Evolutionary conservation across 2,113 vertebrate species (phyloP).

Genomic region (Barbus barbus): DNA sequence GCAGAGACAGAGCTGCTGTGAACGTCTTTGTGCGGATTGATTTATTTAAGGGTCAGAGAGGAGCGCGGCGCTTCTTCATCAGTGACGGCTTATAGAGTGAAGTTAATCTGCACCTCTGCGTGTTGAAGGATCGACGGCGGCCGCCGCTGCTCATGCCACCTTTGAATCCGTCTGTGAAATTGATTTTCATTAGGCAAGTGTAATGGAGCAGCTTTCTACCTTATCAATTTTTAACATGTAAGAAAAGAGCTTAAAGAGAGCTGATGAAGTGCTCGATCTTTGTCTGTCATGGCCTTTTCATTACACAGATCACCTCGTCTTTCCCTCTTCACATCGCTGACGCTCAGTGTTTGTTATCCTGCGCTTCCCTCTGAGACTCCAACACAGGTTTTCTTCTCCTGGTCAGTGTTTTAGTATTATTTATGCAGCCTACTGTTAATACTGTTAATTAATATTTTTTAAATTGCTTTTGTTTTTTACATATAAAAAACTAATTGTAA

Average conservation of each 20-base stretch:
- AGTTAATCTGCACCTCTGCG: constrained; percentile 12
- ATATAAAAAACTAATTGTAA: too few relatives aligned
- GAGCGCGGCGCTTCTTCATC: neutral
- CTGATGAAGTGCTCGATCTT: neutral
- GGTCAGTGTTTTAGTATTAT: neutral
- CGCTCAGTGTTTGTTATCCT: too few relatives aligned
- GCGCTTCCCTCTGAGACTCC: neutral
- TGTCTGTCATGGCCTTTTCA: constrained; percentile 5
- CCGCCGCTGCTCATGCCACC: constrained; percentile 50
- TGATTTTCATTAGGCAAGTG: constrained; percentile 67
- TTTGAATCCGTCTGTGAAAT: constrained; percentile 63
- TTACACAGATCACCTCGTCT: neutral
- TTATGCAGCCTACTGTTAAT: neutral
- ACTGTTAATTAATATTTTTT: too few relatives aligned
- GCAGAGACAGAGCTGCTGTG: neutral
- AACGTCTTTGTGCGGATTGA: neutral
- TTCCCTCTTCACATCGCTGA: neutral
- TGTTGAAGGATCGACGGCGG: constrained; percentile 37
- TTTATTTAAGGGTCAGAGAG: neutral
- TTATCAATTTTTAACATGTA: constrained; percentile 28
- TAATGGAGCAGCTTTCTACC: constrained; percentile 54
- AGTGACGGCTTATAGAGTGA: neutral
- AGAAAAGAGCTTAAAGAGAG: constrained; percentile 14
- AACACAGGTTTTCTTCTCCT: neutral
- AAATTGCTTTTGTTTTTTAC: neutral